Percentiles rank a stretch among this genome's conserved stretches.
These are phyloP conservation scores for Drosophila punjabiensis DNA, from an alignment of 1,140 invertebrate genomes.

Conservation along the genomic window DNA sequence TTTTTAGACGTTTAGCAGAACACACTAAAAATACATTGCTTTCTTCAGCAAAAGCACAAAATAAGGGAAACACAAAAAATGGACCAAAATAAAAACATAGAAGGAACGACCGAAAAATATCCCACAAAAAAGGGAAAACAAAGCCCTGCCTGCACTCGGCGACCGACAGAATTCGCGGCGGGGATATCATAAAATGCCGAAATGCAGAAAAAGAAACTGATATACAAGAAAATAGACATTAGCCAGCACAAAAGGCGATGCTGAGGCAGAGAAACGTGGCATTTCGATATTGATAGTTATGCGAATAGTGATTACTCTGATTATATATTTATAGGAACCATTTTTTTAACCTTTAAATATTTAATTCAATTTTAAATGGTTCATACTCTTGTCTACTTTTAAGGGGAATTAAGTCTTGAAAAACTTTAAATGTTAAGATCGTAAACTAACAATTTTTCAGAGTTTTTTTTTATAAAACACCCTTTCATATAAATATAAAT, in stretches of 20 bases:
- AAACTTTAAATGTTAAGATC: too few species aligned
- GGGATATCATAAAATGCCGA: slow-evolving; percentile 50
- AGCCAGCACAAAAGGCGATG: slow-evolving; percentile 33
- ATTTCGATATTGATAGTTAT: neutral
- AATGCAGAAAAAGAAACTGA: slow-evolving; percentile 53
- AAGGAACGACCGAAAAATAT: slow-evolving; percentile 24
- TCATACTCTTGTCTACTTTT: too few species aligned
- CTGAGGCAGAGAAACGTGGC: slow-evolving; percentile 5
- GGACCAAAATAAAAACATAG: slow-evolving; percentile 10
- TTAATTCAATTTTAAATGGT: too few species aligned
- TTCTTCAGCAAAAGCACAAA: slow-evolving; percentile 53
- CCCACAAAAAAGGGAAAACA: slow-evolving; percentile 54
- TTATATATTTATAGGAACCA: too few species aligned
- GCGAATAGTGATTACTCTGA: slow-evolving; percentile 23
- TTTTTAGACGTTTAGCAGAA: slow-evolving; percentile 81
- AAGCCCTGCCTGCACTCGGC: slow-evolving; percentile 66
- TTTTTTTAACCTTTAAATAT: too few species aligned
- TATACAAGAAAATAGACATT: slow-evolving; percentile 56
- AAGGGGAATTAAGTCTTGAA: too few species aligned
- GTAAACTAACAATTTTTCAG: too few species aligned
- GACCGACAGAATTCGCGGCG: slow-evolving; percentile 53
- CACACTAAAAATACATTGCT: slow-evolving; percentile 81
- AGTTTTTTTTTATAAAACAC: too few species aligned
- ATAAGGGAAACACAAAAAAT: slow-evolving; percentile 11
- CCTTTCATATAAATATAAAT: too few species aligned